Conservation (phyloP, 2,888 invertebrate species). For the Vandiemenella viatica region DNA sequence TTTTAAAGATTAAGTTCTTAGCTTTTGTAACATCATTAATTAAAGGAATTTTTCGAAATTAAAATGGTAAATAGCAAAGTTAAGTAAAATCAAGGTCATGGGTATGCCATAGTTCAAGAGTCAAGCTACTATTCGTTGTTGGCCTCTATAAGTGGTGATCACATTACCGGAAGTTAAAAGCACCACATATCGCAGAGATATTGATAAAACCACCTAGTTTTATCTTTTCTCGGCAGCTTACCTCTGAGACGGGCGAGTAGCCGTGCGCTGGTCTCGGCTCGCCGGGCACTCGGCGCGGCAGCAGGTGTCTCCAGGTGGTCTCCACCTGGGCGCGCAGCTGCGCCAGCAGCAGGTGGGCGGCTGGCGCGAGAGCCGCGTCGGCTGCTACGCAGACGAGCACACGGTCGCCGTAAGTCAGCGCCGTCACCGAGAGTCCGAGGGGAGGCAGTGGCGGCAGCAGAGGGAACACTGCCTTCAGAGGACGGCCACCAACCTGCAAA, state of each 20-base stretch:
- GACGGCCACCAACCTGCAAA: conserved; percentile 28
- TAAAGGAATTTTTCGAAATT: too few relatives aligned
- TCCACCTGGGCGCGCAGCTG: conserved; percentile 22
- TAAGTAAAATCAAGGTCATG: too few relatives aligned
- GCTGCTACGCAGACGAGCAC: conserved; percentile 34
- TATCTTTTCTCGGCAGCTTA: too few relatives aligned
- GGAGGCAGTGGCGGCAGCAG: conserved; percentile 32
- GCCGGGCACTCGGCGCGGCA: neutral
- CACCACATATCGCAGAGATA: too few relatives aligned
- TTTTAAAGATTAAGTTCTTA: too few relatives aligned
- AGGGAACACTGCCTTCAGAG: conserved; percentile 26
- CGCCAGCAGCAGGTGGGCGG: conserved; percentile 21
- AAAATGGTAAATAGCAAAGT: too few relatives aligned
- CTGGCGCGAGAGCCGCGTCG: conserved; percentile 21
- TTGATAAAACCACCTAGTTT: too few relatives aligned
- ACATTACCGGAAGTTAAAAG: too few relatives aligned
- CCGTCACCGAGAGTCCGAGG: conserved; percentile 33
- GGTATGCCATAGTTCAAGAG: too few relatives aligned
- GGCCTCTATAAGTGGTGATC: too few relatives aligned
- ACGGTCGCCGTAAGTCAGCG: conserved; percentile 36
- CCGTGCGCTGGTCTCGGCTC: neutral
- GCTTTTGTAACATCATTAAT: too few relatives aligned
- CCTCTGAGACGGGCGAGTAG: neutral
- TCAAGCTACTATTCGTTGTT: too few relatives aligned
- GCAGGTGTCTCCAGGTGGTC: neutral